Conservation (phyloP, 2,797 vertebrate species). For the Halcyon smyrnensis region DNA sequence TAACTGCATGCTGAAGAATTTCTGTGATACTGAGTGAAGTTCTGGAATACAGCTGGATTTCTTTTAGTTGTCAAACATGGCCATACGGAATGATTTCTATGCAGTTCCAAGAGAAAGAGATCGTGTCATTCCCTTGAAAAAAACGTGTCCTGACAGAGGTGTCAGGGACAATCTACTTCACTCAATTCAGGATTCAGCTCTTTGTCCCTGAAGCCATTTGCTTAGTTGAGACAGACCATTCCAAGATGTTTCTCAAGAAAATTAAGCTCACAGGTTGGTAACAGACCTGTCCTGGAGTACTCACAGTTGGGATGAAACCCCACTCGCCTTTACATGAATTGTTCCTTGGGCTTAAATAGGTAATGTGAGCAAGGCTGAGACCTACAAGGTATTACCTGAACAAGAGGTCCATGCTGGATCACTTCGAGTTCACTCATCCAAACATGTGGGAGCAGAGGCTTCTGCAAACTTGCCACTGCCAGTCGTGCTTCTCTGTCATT, state of each 20-base stretch:
- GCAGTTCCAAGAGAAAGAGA: not conserved
- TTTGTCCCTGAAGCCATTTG: conserved; percentile 7
- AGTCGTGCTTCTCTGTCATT: fast-evolving
- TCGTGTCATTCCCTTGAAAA: not conserved
- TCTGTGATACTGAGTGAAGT: not conserved
- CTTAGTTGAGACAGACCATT: not conserved
- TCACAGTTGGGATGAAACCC: not conserved
- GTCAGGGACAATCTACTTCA: conserved; percentile 61
- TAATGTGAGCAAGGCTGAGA: not conserved
- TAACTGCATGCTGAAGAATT: not conserved
- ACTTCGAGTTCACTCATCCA: fast-evolving
- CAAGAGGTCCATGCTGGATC: fast-evolving
- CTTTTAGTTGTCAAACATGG: not conserved
- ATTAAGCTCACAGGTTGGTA: not conserved
- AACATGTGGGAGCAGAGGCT: not conserved
- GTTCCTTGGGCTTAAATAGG: not conserved
- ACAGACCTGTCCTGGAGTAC: not conserved
- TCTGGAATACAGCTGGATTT: not conserved
- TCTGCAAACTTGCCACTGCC: fast-evolving
- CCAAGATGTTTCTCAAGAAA: conserved; percentile 45
- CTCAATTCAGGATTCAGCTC: not conserved
- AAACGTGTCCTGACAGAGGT: conserved; percentile 58
- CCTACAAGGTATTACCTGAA: not conserved
- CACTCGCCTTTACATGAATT: fast-evolving
- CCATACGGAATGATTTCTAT: not conserved